Base-by-base conservation (phyloP, 2,113 vertebrate species). In the Electrona antarctica region DNA sequence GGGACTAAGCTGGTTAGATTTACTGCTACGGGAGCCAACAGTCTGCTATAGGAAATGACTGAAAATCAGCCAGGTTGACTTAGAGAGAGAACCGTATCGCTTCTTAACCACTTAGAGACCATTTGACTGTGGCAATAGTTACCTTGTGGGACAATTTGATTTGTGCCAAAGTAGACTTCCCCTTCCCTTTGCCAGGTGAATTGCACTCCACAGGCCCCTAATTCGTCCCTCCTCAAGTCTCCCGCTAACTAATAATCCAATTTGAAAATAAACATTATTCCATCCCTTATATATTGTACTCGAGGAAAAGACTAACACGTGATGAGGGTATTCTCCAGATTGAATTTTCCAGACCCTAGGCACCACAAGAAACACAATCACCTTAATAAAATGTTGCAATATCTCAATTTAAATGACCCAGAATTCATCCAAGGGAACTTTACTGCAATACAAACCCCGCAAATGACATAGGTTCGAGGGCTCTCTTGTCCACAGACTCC, bases 1-100 rank as follows among this genome's bases (percentile, higher is more conserved):
- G 51, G 61, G 28, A 41, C 33, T 33, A 15, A 74, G 64, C 58
- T 54, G 33, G 46, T 28, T 57, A 45, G 63, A 65, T 76, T 81
- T 71, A 75, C 55, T 58, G 79, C 28, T 51, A 64, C 62, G 28
- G 13, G 29, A 80, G 66, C 69, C 51, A 54, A 51, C 10, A 1
- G 54, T 51, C 51, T 21, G 56, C 67, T 62, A 49, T 10, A 69
- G 46, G 65, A 65, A 56, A 51, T 1, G 3, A 67, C 57, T 60
- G 64, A 57, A 67, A 60, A 28, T n/a, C 7, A 51, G 58, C 51
- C 15, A 64, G 6, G 49, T 15, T 50, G 41, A 65, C 49, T 14
- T 7, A n/a, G 1, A 60, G 3, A 62, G n/a, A 2, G 11, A 67
- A 62, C 69, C 49, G 48, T 13, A 9, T 8, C 47, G 52, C 8